A percentile compares a stretch with the other conserved stretches of the same genome.
These are phyloP conservation scores for Heliothis virescens DNA, from an alignment of 1,140 invertebrate genomes.

Conservation along the genomic window DNA sequence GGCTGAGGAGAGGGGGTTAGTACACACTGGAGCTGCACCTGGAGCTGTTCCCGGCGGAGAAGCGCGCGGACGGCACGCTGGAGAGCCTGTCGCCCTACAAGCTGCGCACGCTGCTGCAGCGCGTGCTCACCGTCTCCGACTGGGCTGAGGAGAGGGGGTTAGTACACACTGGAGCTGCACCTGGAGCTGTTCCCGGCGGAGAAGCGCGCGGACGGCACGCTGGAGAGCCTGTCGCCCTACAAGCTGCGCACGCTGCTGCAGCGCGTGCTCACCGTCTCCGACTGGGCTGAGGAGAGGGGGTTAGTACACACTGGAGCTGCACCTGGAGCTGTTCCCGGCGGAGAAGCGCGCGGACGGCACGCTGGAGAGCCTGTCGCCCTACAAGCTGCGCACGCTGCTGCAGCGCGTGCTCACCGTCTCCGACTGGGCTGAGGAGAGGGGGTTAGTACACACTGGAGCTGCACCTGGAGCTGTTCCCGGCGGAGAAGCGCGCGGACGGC, in stretches of 20 bases:
- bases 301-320: conserved; percentile 77
- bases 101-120: conserved; percentile 93
- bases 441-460: conserved; percentile 86
- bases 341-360: conserved; percentile 85
- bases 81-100: conserved; percentile 96
- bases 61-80: conserved; percentile 86
- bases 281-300: conserved; percentile 92
- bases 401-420: conserved; percentile 93
- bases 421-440: conserved; percentile 91
- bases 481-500: conserved; percentile 82
- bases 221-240: conserved; percentile 95
- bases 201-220: conserved; percentile 85
- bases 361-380: conserved; percentile 95
- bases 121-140: conserved; percentile 93
- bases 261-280: conserved; percentile 93
- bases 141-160: conserved; percentile 92
- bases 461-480: conserved; percentile 88
- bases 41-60: conserved; percentile 87
- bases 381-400: conserved; percentile 93
- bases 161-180: no score
- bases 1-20: conserved; percentile 90
- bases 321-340: conserved; percentile 87
- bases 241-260: conserved; percentile 94
- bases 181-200: conserved; percentile 87
- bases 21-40: no score